Evolutionary conservation across 2,113 vertebrate genomes (phyloP).

Genomic region (rat (Rattus norvegicus)): GRCr8 NC_086019.1:3047001-3047500

Average conservation of each 20-base stretch:
- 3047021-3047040: slow-evolving; percentile 93
- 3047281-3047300: slow-evolving; percentile 97
- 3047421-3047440: slow-evolving; percentile 96
- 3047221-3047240: slow-evolving; percentile 88
- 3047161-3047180: slow-evolving; percentile 99
- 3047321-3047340: slow-evolving; percentile 96
- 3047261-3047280: slow-evolving; percentile 98
- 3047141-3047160: slow-evolving; percentile 99
- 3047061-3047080: slow-evolving; percentile 95
- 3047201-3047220: slow-evolving; percentile 85
- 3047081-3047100: slow-evolving; percentile 96
- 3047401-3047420: slow-evolving; percentile 99
- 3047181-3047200: slow-evolving; percentile 97
- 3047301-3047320: slow-evolving; percentile 97
- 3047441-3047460: slow-evolving; percentile 94
- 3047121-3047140: slow-evolving; percentile 97
- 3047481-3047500: slow-evolving; percentile 93
- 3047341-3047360: slow-evolving; percentile 98
- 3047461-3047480: slow-evolving; percentile 96
- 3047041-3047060: slow-evolving; percentile 96
- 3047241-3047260: slow-evolving; percentile 93
- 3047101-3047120: slow-evolving; percentile 98
- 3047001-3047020: slow-evolving; percentile 95
- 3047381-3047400: slow-evolving; percentile 98
- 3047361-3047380: slow-evolving; percentile 96